Evolutionary conservation across 2,797 vertebrate genomes (phyloP), one percentile per base, ranked within the genome.

Genomic region (Lepus townsendii): DNA sequence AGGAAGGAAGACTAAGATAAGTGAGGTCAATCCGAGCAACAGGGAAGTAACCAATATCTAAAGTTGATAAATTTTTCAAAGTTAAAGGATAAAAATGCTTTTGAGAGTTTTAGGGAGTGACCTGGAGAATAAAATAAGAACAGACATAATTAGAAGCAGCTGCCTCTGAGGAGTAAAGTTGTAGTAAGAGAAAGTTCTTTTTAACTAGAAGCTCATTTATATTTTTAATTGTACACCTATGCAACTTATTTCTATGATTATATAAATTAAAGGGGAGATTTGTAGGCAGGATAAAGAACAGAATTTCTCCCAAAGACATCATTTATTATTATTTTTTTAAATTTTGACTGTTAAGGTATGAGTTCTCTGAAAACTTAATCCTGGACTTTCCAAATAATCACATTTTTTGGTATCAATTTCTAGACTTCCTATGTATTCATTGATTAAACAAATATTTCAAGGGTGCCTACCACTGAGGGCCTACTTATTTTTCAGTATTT

Each of bases 341-440:
- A 65, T 63, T 96, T 52, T 90, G 11, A 84, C 14, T 66, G 26
- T 71, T 82, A 94, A 83, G 24, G 27, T 17, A 88, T 68, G 80
- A 75, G 27, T 20, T 88, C 32, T 77, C 5, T 75, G 47, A 71
- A 50, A 86, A 62, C 2, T 10, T 87, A 75, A n/a, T 86, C 19
- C 5, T n/a, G 80, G 7, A 73, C 65, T 47, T 32, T 62, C 1
- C 50, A 91, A 27, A 62, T 54, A 92, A 90, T 24, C 68, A 88
- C 84, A 72, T 60, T 52, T 47, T 26, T 66, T 30, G 42, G 19
- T 63, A 84, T 32, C 1, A 10, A 80, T 68, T 92, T 83, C 35
- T 11, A 72, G 57, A 76, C 10, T 69, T 89, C 9, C 52, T 5
- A 82, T 26, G 17, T 24, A 82, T 32, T 72, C 50, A 54, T 50